Evolutionary conservation across 2,797 vertebrate genomes (phyloP), one percentile per base, ranked within the genome.

Genomic region (Xenops minutus): DNA sequence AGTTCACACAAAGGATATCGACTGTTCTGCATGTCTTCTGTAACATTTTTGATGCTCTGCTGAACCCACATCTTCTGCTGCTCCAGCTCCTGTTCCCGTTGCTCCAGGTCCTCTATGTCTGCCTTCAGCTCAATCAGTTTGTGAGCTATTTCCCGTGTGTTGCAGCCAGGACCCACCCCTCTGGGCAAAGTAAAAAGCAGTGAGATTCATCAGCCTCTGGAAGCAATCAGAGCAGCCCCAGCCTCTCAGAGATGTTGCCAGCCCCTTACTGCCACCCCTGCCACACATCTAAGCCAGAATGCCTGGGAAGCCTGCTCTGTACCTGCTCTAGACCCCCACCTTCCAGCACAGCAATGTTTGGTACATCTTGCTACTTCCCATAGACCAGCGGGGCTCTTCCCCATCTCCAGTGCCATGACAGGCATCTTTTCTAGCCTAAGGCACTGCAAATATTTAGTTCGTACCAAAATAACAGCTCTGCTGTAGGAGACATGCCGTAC

Each of bases 31-130:
- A 99, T 99, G 30, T 99, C 99, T 23, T 99, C 99, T 0, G 99
- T 99, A 86, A 99, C 99, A 0, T 99, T 99, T 96, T 98, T 99
- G 98, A 99, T 99, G 98, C 99, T 99, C 96, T 99, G 99, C 90
- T 99, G 99, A 88, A 99, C 99, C 99, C 99, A 99, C 96, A 99
- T 98, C 95, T 98, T 98, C 98, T 99, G 99, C 98, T 99, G 99
- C 97, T 99, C 99, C 98, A 99, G 98, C 96, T 99, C 99, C 55
- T 98, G 98, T 48, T 99, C 99, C 89, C 99, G 98, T 64, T 98
- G 96, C 85, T 99, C 99, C 96, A 99, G 98, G 69, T 99, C 99
- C 84, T 99, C 99, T 13, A 99, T 98, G 97, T 99, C 99, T 9
- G 99, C 98, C 98, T 99, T 99, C 97, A 99, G 98, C 93, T 99